Conservation (phyloP, 2,888 invertebrate genomes). For the Synanthedon andrenaeformis region DNA sequence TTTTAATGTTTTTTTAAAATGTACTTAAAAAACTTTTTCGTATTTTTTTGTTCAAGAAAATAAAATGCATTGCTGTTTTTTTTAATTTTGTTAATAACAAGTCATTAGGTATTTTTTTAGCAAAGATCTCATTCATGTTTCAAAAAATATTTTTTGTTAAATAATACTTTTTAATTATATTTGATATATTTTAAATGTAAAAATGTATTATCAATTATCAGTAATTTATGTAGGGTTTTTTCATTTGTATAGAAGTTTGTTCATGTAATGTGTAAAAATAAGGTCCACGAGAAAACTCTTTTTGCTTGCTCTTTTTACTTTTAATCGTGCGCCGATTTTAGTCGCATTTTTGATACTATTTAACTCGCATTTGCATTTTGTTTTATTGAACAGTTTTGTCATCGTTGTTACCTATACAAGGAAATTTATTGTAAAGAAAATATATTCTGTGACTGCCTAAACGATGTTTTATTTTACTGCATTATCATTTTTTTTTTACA, state of each 20-base stretch:
- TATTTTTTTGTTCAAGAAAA: conserved; percentile 20
- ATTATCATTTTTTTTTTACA: no score
- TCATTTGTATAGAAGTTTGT: no score
- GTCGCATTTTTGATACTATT: conserved; percentile 40
- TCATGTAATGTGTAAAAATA: no score
- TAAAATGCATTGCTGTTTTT: conserved; percentile 23
- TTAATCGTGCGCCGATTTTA: conserved; percentile 13
- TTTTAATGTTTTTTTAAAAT: no score
- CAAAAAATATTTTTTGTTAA: not conserved
- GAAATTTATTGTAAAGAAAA: conserved; percentile 50
- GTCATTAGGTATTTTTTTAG: no score
- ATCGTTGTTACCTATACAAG: conserved; percentile 50
- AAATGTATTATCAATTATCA: no score
- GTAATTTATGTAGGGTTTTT: no score
- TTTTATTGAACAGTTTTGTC: conserved; percentile 58
- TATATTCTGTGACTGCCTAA: conserved; percentile 59
- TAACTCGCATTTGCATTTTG: conserved; percentile 53
- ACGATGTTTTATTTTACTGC: conserved; percentile 17
- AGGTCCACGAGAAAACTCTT: no score
- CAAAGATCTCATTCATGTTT: no score
- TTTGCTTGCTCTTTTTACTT: no score
- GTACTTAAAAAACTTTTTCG: no score
- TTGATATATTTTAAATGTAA: conserved; percentile 7
- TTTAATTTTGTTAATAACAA: not conserved
- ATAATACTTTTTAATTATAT: not conserved